Evolutionary conservation across 2,797 vertebrate genomes (phyloP), one percentile per base, ranked within the genome.

Genomic region (Synanceia verrucosa): DNA sequence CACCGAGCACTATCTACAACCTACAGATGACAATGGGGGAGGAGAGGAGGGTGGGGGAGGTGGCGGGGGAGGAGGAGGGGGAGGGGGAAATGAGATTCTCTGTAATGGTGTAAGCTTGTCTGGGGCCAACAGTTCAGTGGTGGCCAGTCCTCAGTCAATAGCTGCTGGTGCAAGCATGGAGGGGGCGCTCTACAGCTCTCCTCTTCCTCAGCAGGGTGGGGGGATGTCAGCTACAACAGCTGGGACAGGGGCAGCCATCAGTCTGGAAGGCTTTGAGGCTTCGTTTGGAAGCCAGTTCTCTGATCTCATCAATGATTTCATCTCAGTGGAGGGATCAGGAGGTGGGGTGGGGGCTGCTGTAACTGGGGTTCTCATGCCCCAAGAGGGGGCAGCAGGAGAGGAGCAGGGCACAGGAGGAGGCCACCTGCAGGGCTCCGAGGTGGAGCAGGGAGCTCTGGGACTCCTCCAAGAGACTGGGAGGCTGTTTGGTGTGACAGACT

Each of bases 271-370:
- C 80, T 99, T 99, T 12, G 98, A 99, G 71, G 97, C 99, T 84
- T 99, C 98, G 72, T 99, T 99, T 73, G 96, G 97, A 78, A 99
- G 97, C 93, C 98, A 99, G 91, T 99, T 99, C 92, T 99, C 98
- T 4, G 98, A 99, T 94, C 96, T 99, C 88, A 99, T 99, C 88
- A 99, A 98, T 1, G 98, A 99, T 90, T 99, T 99, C 92, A 99
- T 99, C 91, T 97, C 98, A 0, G 97, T 99, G 55, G 98, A 99
- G 87, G 96, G 97, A 37, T 96, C 96, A 58, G 92, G 85, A 7
- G 89, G 65, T 46, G 88, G 83, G 51, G 91, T 89, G 39, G 91
- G 82, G 39, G 83, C 95, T 12, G 88, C 88, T 0, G 92, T 92
- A 26, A 86, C 81, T 23, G 91, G 91, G 73, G 92, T 92, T 21